A percentile compares a stretch with the other conserved stretches of the same genome.
Conservation (phyloP, 2,888 invertebrate species). For the Aleiodes leptofemur region DNA sequence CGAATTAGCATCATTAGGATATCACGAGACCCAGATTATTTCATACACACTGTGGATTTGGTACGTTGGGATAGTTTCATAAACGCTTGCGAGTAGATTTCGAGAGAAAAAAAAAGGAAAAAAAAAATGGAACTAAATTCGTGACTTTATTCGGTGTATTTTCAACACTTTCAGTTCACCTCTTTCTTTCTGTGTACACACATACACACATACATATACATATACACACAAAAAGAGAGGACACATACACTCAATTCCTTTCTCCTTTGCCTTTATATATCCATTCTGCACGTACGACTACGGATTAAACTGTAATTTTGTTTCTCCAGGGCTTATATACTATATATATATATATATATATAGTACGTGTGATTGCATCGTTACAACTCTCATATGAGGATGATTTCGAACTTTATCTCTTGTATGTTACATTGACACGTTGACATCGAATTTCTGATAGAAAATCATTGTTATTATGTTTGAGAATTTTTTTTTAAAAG, state of each 20-base stretch:
- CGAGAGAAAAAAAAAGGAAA: slow-evolving; percentile 27
- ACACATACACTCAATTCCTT: slow-evolving; percentile 45
- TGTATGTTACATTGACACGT: slow-evolving; percentile 37
- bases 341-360: background rate
- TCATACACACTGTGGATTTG: background rate
- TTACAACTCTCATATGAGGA: slow-evolving; percentile 63
- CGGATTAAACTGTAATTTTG: slow-evolving; percentile 71
- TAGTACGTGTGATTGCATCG: slow-evolving; percentile 71
- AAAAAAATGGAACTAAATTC: slow-evolving; percentile 13
- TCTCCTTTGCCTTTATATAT: slow-evolving; percentile 41
- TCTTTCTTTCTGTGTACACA: slow-evolving; percentile 31
- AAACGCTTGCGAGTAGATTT: slow-evolving; percentile 42
- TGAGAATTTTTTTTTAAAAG: too few species aligned
- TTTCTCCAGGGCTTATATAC: slow-evolving; percentile 64
- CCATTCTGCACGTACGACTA: slow-evolving; percentile 24
- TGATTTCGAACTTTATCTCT: slow-evolving; percentile 33
- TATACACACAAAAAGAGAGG: background rate
- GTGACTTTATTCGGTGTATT: slow-evolving; percentile 22
- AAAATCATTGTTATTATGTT: too few species aligned
- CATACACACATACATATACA: too few species aligned
- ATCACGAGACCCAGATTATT: slow-evolving; percentile 50
- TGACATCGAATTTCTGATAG: slow-evolving; percentile 32
- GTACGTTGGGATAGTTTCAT: background rate
- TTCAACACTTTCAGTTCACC: slow-evolving; percentile 32
- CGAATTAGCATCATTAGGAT: slow-evolving; percentile 64